phyloP scores from a whole-genome alignment of 2,797 vertebrate species.

The Notolepis coatsorum region DNA sequence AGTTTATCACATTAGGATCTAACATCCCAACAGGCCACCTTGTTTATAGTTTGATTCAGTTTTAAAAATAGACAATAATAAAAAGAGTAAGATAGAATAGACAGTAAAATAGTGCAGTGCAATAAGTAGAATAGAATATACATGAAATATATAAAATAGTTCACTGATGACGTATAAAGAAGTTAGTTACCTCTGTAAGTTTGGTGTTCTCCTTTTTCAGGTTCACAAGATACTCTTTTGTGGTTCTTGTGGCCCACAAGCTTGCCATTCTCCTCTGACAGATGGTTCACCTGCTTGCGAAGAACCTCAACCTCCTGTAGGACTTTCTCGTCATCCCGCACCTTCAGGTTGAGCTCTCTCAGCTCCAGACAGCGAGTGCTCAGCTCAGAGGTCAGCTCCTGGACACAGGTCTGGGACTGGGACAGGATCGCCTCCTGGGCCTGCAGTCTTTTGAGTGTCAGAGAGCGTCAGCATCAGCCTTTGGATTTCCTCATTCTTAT shows the following conservation, averaged over 20 bases:
- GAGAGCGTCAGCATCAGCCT: slow-evolving; percentile 79
- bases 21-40: too few species aligned
- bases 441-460: slow-evolving; percentile 72
- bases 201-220: slow-evolving; percentile 86
- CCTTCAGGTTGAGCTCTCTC: slow-evolving; percentile 35
- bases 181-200: slow-evolving; percentile 81
- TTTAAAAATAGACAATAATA: too few species aligned
- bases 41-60: too few species aligned
- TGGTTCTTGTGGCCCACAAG: too few species aligned
- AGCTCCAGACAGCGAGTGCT: slow-evolving; percentile 62
- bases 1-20: too few species aligned
- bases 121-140: too few species aligned
- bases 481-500: too few species aligned
- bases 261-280: too few species aligned
- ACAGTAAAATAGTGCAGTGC: too few species aligned
- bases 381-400: slow-evolving; percentile 61
- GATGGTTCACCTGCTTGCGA: slow-evolving; percentile 88
- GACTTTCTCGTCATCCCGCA: slow-evolving; percentile 37
- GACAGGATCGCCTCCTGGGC: slow-evolving; percentile 34
- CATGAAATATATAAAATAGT: too few species aligned
- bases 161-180: not conserved
- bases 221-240: slow-evolving; percentile 87
- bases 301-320: slow-evolving; percentile 81
- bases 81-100: too few species aligned
- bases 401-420: slow-evolving; percentile 58